phyloP scores from a whole-genome alignment of 2,113 vertebrate species.

The Caranx ignobilis region DNA sequence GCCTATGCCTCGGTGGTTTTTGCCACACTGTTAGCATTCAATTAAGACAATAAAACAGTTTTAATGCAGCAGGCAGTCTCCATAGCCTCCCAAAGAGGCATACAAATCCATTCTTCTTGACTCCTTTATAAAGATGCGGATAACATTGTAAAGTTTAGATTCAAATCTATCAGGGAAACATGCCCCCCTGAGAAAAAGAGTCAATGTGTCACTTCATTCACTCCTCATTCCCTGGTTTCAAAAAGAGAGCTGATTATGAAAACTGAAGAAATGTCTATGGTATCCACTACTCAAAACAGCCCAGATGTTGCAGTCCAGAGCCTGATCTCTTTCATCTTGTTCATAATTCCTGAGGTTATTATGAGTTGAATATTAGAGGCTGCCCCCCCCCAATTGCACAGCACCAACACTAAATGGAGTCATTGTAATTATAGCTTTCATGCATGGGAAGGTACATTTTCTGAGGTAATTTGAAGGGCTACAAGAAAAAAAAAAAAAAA shows the following conservation, averaged over 20 bases:
- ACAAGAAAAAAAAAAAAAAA: conserved; percentile 36
- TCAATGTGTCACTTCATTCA: conserved; percentile 39
- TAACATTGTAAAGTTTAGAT: neutral
- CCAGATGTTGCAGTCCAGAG: conserved; percentile 43
- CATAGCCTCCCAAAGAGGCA: conserved; percentile 2
- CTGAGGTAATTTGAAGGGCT: conserved; percentile 76
- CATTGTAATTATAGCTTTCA: conserved; percentile 83
- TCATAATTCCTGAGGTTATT: conserved; percentile 76
- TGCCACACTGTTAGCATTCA: conserved; percentile 17
- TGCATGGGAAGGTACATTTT: conserved; percentile 81
- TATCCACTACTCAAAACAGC: conserved; percentile 66
- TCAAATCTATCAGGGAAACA: conserved; percentile 10
- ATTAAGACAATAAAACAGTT: conserved; percentile 17
- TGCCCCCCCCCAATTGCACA: conserved; percentile 62
- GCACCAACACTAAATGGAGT: conserved; percentile 72
- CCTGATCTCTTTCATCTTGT: conserved; percentile 76
- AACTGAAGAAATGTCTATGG: conserved; percentile 36
- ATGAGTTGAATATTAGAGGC: conserved; percentile 76
- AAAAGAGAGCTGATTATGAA: conserved; percentile 46
- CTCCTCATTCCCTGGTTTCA: conserved; percentile 11
- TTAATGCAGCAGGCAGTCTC: conserved; percentile 17
- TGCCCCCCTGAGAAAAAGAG: neutral
- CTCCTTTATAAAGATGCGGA: conserved; percentile 12
- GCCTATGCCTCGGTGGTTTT: conserved; percentile 11
- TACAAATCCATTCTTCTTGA: conserved; percentile 24